Conservation (phyloP, 2,888 invertebrate species). For the Syrista parreyssii region DNA sequence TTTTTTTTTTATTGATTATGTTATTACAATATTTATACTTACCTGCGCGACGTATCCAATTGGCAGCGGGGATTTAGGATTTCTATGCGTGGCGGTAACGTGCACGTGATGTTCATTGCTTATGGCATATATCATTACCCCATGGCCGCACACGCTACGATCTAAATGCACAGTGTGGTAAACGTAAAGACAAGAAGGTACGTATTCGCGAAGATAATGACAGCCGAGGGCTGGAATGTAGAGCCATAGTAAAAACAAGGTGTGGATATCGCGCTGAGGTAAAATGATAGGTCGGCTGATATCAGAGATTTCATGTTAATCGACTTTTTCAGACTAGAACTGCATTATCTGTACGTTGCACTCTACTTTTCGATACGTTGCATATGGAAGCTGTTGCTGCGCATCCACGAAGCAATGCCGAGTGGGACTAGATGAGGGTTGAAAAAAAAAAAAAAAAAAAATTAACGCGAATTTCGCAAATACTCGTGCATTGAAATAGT, state of each 20-base stretch:
- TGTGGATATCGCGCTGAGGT: background rate
- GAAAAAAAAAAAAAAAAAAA: background rate
- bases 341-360: background rate
- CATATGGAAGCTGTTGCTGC: background rate
- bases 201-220: background rate
- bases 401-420: background rate
- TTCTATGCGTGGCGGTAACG: background rate
- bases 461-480: background rate
- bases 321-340: background rate
- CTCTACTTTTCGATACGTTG: background rate
- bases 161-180: background rate
- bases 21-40: background rate
- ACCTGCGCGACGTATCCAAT: background rate
- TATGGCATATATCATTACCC: background rate
- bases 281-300: background rate
- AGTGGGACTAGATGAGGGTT: background rate
- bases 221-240: background rate
- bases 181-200: background rate
- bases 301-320: background rate
- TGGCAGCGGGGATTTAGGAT: background rate
- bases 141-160: background rate
- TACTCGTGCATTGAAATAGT: background rate
- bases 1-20: background rate
- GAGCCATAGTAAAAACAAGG: background rate
- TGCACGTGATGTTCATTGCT: background rate